Evolutionary conservation across 2,888 invertebrate genomes (phyloP).

Genomic region (Archips crataeganus): DNA sequence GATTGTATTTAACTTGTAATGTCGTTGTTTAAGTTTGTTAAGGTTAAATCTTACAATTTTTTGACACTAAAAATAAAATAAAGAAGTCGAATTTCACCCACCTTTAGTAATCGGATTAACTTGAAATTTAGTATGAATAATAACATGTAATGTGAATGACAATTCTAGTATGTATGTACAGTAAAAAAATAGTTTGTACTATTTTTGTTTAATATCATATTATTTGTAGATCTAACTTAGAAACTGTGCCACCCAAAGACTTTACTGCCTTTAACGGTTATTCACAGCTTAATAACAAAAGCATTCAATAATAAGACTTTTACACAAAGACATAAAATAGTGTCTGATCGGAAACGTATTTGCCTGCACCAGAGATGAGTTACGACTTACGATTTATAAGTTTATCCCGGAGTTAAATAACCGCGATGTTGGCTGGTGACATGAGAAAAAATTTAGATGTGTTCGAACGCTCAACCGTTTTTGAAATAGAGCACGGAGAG

Average conservation of each 20-base stretch:
- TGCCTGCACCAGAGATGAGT: conserved; percentile 25
- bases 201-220: not conserved
- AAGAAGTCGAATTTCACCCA: too few species aligned
- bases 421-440: conserved; percentile 15
- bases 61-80: too few species aligned
- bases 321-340: conserved; percentile 15
- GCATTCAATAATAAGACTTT: conserved; percentile 16
- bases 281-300: conserved; percentile 2
- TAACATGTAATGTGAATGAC: too few species aligned
- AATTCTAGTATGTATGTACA: too few species aligned
- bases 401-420: conserved; percentile 26
- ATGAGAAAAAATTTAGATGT: not conserved
- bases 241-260: not conserved
- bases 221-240: not conserved
- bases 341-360: conserved; percentile 25
- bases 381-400: conserved; percentile 32
- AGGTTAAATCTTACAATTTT: too few species aligned
- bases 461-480: too few species aligned
- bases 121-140: too few species aligned
- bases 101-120: too few species aligned
- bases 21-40: too few species aligned
- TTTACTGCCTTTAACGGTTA: not conserved
- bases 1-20: too few species aligned
- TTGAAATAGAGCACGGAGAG: too few species aligned
- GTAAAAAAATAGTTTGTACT: too few species aligned